Conservation (phyloP, 2,888 invertebrate species). For the Platycnemis pennipes region DNA sequence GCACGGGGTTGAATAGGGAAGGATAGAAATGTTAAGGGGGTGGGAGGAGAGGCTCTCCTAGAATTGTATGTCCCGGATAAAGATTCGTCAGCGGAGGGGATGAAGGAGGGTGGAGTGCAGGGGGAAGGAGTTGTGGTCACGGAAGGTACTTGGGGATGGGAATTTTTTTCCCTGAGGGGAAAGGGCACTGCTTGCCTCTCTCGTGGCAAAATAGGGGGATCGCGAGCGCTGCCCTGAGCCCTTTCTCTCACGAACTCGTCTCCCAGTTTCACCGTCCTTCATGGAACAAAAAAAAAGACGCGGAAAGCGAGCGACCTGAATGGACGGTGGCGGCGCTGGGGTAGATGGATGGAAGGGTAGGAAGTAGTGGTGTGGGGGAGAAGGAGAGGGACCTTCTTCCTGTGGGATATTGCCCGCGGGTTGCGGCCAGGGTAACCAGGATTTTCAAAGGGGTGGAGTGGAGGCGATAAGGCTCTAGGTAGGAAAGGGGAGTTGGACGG, state of each 20-base stretch:
- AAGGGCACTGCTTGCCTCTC: neutral
- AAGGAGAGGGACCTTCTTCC: neutral
- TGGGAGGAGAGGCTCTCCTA: neutral
- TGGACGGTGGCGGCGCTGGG: neutral
- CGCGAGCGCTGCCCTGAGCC: neutral
- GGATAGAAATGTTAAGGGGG: neutral
- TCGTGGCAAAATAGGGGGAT: neutral
- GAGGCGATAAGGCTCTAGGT: neutral
- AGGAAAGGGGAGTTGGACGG: neutral
- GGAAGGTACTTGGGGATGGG: neutral
- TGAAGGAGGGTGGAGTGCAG: neutral
- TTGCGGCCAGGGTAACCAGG: neutral
- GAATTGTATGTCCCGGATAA: neutral
- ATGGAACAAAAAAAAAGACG: slow-evolving; percentile 60
- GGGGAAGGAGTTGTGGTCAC: neutral
- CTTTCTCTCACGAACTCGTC: slow-evolving; percentile 51
- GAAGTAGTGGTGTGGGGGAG: neutral
- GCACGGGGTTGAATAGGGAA: neutral
- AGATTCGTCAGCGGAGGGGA: neutral
- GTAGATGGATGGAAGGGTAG: neutral
- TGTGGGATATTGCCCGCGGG: slow-evolving; percentile 25
- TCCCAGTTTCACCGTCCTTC: slow-evolving; percentile 43
- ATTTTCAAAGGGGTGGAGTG: neutral
- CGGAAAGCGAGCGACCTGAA: slow-evolving; percentile 18
- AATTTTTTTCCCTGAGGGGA: neutral